phyloP scores from a whole-genome alignment of 2,888 invertebrate genomes.

The Fragum fragum region DNA sequence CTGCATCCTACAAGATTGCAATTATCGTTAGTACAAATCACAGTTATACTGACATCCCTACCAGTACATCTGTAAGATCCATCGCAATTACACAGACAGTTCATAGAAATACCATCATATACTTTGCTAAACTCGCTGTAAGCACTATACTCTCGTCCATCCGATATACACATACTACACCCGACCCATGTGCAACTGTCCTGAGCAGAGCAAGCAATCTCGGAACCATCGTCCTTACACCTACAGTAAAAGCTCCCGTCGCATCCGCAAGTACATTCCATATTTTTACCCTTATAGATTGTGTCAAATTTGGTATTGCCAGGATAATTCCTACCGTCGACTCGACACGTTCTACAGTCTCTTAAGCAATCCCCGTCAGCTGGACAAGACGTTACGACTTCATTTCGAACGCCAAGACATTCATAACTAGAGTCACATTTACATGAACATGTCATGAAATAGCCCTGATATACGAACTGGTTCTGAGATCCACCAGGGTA shows the following conservation, averaged over 20 bases:
- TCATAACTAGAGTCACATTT: constrained; percentile 56
- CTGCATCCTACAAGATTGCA: constrained; percentile 63
- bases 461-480: constrained; percentile 58
- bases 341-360: constrained; percentile 45
- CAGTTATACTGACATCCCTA: constrained; percentile 50
- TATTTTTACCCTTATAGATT: constrained; percentile 39
- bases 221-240: constrained; percentile 40
- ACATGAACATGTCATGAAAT: constrained; percentile 59
- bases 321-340: constrained; percentile 52
- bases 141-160: constrained; percentile 68
- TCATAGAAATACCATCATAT: constrained; percentile 56
- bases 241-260: constrained; percentile 61
- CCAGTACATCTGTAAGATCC: constrained; percentile 80
- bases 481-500: constrained; percentile 44
- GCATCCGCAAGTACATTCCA: constrained; percentile 62
- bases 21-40: constrained; percentile 46
- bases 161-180: constrained; percentile 72
- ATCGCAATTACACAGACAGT: constrained; percentile 74
- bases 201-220: constrained; percentile 39
- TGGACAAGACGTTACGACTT: constrained; percentile 45
- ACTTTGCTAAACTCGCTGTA: constrained; percentile 72
- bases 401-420: constrained; percentile 55
- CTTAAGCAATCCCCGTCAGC: constrained; percentile 55
- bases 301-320: constrained; percentile 51
- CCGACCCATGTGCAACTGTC: constrained; percentile 58